Evolutionary conservation across 2,113 vertebrate genomes (phyloP), one percentile per base, ranked within the genome.

Genomic region (Mungos mungo): DNA sequence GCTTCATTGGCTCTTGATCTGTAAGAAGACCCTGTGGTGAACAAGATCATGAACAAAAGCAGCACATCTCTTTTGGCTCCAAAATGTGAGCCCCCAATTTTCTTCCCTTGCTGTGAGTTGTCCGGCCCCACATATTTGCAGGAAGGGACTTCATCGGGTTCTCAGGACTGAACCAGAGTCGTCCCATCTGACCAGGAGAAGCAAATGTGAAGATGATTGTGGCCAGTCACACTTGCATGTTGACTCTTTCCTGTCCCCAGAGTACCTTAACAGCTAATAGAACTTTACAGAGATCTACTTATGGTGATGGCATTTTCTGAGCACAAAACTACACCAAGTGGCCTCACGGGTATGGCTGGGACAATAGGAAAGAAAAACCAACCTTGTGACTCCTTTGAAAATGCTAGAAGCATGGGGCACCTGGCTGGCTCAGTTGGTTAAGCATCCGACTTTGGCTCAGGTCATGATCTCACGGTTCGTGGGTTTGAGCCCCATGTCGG

Each of bases 21-120:
- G 33, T 27, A 69, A 52, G 68, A 87, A 52, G 31, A 74, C 9
- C 5, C 33, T 23, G 21, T 54, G 29, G 11, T 47, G 13, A 47
- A 9, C 65, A 63, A 41, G 52, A 65, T 14, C 23, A 10, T 0
- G 7, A 52, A 16, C 65, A 35, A 84, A 4, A 63, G 15, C 6
- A 23, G 11, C 0, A 0, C 14, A 0, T 52, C 25, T 89, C 23
- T 35, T 41, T 19, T 2, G n/a, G 65, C 15, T n/a, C 1, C 57
- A 33, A 60, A 38, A 25, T 4, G 21, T 11, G 57, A 38, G 16
- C 45, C 23, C 21, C 25, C 2, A 27, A 1, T 47, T 83, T 47
- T 31, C 45, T 41, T 81, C 14, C 47, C 21, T 47, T 71, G 47
- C 80, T 29, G 2, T 81, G 33, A 92, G 45, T 38, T 87, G 35